Conservation (phyloP, 92 coral and sea anemone species). For the Palythoa heliodiscus region DNA sequence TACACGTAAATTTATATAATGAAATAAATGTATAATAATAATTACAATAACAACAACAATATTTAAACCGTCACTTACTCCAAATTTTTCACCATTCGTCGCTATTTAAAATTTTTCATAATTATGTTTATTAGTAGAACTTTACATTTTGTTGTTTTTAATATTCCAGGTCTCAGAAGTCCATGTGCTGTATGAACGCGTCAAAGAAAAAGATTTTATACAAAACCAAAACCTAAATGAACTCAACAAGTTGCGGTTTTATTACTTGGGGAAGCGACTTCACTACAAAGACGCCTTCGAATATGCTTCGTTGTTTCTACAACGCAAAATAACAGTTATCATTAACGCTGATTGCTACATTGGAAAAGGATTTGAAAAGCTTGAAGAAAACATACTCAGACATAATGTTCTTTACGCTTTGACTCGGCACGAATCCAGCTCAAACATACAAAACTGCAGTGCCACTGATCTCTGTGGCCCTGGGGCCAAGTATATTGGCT, state of each 20-base stretch:
- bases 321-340: constrained; percentile 62
- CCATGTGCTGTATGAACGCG: constrained; percentile 57
- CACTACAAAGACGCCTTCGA: constrained; percentile 81
- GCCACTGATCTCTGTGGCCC: constrained; percentile 76
- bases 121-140: no score
- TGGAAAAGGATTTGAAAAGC: constrained; percentile 78
- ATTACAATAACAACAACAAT: no score
- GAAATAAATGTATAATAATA: no score
- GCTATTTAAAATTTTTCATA: no score
- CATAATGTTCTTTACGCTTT: constrained; percentile 74
- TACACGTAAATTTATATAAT: no score
- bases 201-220: constrained; percentile 52
- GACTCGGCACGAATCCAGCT: constrained; percentile 78
- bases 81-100: no score
- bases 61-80: no score
- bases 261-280: constrained; percentile 69
- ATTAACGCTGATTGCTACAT: constrained; percentile 89
- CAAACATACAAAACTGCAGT: constrained; percentile 57
- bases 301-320: constrained; percentile 67
- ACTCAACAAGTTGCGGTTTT: constrained; percentile 50
- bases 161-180: constrained; percentile 58
- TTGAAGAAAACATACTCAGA: constrained; percentile 53
- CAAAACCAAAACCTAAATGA: constrained; percentile 35
- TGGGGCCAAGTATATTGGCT: constrained; percentile 79
- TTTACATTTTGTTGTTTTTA: no score